These are phyloP conservation scores for Eucidaris tribuloides DNA, from an alignment of 35 echinoderm and acorn worm species.

Conservation along the genomic window DNA sequence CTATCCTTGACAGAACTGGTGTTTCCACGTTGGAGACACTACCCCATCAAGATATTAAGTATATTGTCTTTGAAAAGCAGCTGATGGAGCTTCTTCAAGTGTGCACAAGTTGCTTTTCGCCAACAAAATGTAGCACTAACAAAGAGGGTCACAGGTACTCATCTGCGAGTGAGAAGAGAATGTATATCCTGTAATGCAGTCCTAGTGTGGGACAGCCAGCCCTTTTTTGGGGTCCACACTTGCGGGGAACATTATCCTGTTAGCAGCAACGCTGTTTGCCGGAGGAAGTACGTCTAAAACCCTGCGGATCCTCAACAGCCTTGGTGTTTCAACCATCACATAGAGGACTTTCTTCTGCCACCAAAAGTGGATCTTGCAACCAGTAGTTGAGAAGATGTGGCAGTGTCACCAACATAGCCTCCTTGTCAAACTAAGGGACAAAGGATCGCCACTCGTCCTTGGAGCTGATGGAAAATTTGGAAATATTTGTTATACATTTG, in stretches of 20 bases:
- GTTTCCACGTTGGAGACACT: no score
- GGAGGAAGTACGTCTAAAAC: conserved; percentile 44
- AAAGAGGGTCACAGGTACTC: conserved; percentile 20
- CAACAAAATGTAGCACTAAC: background rate
- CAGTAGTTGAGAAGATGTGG: no score
- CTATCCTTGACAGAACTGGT: no score
- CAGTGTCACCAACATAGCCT: no score
- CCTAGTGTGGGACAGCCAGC: conserved; percentile 51
- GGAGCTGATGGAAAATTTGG: no score
- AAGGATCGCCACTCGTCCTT: no score
- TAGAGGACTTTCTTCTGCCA: conserved; percentile 18
- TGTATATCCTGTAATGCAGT: conserved; percentile 30
- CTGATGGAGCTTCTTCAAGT: conserved; percentile 20
- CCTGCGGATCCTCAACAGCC: background rate
- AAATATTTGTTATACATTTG: no score
- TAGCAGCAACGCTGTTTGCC: conserved; percentile 48
- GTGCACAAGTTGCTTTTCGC: conserved; percentile 12
- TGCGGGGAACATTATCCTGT: conserved; percentile 66
- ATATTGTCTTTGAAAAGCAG: conserved; percentile 43
- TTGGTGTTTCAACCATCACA: background rate
- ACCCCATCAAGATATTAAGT: conserved; percentile 36
- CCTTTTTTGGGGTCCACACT: conserved; percentile 32
- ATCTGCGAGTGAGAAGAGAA: background rate
- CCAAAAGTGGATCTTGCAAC: conserved; percentile 21
- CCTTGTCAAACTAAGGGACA: no score